A percentile compares a stretch with the other conserved stretches of the same genome.
Conservation (phyloP, 2,113 vertebrate genomes). For the Triplophysa siluroides region DNA sequence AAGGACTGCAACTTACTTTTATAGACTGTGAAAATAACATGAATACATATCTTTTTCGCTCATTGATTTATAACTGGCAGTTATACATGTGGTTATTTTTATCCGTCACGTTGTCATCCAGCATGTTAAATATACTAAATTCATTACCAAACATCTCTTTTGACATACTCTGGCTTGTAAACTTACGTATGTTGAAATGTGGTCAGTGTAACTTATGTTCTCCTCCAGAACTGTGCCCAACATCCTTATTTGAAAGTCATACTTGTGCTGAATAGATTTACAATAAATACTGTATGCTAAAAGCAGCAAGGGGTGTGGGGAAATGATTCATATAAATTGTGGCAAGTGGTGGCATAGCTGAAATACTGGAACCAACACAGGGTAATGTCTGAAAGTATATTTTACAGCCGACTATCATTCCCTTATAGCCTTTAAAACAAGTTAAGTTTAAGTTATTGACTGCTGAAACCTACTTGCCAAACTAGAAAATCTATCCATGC, state of each 20-base stretch:
- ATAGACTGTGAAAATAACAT: no score
- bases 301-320: slow-evolving; percentile 20
- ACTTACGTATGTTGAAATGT: neutral
- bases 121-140: no score
- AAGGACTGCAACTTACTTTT: no score
- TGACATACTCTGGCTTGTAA: slow-evolving; percentile 6
- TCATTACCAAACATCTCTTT: neutral
- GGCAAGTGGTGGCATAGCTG: slow-evolving; percentile 42
- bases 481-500: slow-evolving; percentile 41
- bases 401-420: slow-evolving; percentile 44
- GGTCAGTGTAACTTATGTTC: neutral
- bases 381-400: slow-evolving; percentile 53
- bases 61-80: no score
- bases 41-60: no score
- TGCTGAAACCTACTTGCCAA: slow-evolving; percentile 39
- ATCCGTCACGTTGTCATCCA: no score
- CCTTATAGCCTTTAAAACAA: slow-evolving; percentile 43
- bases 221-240: neutral
- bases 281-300: slow-evolving; percentile 15
- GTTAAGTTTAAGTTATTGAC: slow-evolving; percentile 43
- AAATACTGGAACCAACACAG: slow-evolving; percentile 36
- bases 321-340: slow-evolving; percentile 43
- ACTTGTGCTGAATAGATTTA: slow-evolving; percentile 22
- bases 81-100: no score
- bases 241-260: slow-evolving; percentile 17